Conservation (phyloP, 2,797 vertebrate genomes). For the Lagorchestes hirsutus region DNA sequence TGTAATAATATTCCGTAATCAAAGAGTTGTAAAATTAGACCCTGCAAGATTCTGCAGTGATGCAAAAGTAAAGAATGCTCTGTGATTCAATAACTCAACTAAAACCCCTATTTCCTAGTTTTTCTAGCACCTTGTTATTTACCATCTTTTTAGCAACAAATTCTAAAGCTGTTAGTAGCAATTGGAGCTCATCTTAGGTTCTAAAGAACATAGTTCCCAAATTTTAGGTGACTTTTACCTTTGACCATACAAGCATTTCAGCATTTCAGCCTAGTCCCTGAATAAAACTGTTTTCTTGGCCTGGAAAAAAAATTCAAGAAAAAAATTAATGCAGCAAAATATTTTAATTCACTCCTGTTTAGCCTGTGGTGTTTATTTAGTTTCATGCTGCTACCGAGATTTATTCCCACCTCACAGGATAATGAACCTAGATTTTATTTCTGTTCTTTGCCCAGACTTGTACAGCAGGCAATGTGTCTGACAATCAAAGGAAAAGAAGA, state of each 20-base stretch:
- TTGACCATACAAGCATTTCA: conserved; percentile 24
- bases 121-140: conserved; percentile 60
- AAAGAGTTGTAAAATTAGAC: conserved; percentile 63
- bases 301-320: not conserved
- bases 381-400: conserved; percentile 82
- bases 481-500: conserved; percentile 87
- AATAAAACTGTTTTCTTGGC: conserved; percentile 29
- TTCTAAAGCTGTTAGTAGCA: not conserved
- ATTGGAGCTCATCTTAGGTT: conserved; percentile 24
- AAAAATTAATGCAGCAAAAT: conserved; percentile 54
- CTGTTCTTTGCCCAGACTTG: conserved; percentile 82
- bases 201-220: conserved; percentile 16
- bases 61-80: conserved; percentile 75
- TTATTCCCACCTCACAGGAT: conserved; percentile 82
- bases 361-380: conserved; percentile 76
- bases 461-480: conserved; percentile 86
- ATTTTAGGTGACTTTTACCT: conserved; percentile 37
- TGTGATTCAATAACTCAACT: conserved; percentile 68
- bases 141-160: conserved; percentile 66
- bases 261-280: conserved; percentile 31
- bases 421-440: conserved; percentile 82
- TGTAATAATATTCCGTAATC: conserved; percentile 61
- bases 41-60: conserved; percentile 15
- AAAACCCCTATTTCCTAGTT: conserved; percentile 61
- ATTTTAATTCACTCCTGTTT: conserved; percentile 72